Evolutionary conservation across 2,797 vertebrate genomes (phyloP).

Genomic region (Peromyscus attwateri): DNA sequence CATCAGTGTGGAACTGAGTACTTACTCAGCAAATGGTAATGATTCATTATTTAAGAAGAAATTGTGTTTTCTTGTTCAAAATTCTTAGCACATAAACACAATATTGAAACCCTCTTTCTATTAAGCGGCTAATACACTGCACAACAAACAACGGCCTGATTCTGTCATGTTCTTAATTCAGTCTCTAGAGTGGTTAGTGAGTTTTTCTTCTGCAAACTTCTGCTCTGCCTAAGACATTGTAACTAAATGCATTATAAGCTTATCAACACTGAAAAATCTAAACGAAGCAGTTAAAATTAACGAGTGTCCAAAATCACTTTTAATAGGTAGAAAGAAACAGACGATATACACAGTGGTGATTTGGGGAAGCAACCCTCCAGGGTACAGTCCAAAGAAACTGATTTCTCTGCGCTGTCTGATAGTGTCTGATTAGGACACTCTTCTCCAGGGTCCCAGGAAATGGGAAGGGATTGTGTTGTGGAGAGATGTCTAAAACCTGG

Average conservation of each 20-base stretch:
- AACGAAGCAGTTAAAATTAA: neutral
- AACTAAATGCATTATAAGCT: neutral
- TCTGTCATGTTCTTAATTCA: neutral
- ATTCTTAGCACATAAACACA: neutral
- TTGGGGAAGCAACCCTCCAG: neutral
- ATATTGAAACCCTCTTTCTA: neutral
- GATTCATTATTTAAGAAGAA: constrained; percentile 12
- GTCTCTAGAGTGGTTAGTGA: neutral
- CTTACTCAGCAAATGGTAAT: neutral
- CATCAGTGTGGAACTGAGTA: neutral
- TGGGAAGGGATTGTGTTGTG: neutral
- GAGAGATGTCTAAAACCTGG: neutral
- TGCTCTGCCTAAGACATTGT: neutral
- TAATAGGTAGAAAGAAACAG: neutral
- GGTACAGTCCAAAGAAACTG: neutral
- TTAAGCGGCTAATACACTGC: neutral
- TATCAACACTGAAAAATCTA: neutral
- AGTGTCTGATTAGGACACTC: neutral
- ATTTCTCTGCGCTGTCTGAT: neutral
- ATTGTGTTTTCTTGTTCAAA: neutral
- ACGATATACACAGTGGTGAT: neutral
- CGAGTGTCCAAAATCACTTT: neutral
- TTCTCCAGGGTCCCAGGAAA: neutral
- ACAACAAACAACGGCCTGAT: neutral
- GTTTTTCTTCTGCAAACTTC: neutral